A percentile compares a stretch with the other conserved stretches of the same genome.
Conservation (phyloP, 2,888 invertebrate genomes). For the Campoplex capitator region DNA sequence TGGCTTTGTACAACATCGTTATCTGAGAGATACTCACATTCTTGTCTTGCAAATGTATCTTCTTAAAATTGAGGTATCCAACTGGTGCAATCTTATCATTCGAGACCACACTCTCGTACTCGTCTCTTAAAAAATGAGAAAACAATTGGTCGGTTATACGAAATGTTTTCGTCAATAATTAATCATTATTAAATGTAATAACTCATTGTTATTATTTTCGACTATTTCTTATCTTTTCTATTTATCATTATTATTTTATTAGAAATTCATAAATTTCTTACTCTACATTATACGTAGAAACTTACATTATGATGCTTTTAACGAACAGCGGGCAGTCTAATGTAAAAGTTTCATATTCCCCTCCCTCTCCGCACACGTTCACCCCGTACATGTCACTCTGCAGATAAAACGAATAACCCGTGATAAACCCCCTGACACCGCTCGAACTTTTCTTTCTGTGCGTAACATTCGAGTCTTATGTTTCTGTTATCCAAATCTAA, state of each 20-base stretch:
- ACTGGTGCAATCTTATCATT: slow-evolving; percentile 97
- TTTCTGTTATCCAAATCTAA: slow-evolving; percentile 51
- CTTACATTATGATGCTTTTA: slow-evolving; percentile 95
- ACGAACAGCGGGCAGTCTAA: slow-evolving; percentile 98
- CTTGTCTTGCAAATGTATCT: slow-evolving; percentile 91
- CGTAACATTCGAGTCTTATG: slow-evolving; percentile 28
- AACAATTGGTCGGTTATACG: slow-evolving; percentile 37
- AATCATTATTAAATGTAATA: not conserved
- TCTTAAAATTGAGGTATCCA: slow-evolving; percentile 95
- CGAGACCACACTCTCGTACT: slow-evolving; percentile 94
- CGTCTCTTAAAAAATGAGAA: slow-evolving; percentile 87
- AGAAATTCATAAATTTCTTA: slow-evolving; percentile 37
- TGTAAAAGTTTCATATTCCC: slow-evolving; percentile 99
- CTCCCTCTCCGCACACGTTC: slow-evolving; percentile 99
- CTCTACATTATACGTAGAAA: slow-evolving; percentile 77
- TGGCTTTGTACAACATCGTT: slow-evolving; percentile 19
- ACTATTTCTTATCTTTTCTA: slow-evolving; percentile 25
- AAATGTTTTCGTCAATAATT: slow-evolving; percentile 30
- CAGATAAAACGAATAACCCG: slow-evolving; percentile 78
- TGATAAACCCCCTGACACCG: slow-evolving; percentile 68
- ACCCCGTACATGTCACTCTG: slow-evolving; percentile 96
- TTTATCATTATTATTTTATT: slow-evolving; percentile 22
- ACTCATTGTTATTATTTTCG: not conserved
- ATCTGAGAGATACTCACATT: slow-evolving; percentile 80
- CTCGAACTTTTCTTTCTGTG: slow-evolving; percentile 53